Conservation (phyloP, 2,888 invertebrate species). For the Argyresthia goedartella region DNA sequence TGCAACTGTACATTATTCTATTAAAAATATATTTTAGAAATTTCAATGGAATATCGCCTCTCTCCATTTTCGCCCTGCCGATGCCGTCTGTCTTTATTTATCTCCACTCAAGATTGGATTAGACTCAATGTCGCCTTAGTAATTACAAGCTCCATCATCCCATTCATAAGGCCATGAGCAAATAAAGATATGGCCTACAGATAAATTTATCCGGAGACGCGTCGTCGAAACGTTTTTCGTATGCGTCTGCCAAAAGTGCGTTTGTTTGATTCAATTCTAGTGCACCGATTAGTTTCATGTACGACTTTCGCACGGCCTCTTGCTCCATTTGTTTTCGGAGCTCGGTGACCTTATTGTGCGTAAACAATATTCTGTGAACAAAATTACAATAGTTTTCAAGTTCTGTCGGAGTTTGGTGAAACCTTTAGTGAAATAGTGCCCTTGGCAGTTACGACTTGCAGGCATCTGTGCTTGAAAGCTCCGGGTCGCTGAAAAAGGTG, state of each 20-base stretch:
- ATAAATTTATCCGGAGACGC: slow-evolving; percentile 14
- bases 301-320: slow-evolving; percentile 30
- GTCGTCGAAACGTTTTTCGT: slow-evolving; percentile 26
- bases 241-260: slow-evolving; percentile 36
- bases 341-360: slow-evolving; percentile 17
- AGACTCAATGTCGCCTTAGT: background rate
- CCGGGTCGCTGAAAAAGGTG: slow-evolving; percentile 9
- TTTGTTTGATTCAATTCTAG: slow-evolving; percentile 34
- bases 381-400: background rate
- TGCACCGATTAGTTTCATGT: slow-evolving; percentile 50
- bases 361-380: background rate
- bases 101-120: background rate
- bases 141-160: background rate
- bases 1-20: too few species aligned
- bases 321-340: slow-evolving; percentile 15
- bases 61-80: too few species aligned
- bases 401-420: background rate
- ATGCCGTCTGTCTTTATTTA: too few species aligned
- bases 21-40: too few species aligned
- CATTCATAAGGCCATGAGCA: too few species aligned
- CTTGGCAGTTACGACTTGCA: slow-evolving; percentile 7
- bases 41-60: too few species aligned
- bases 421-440: slow-evolving; percentile 11
- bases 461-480: background rate
- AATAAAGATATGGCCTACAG: too few species aligned